These are phyloP conservation scores for Peromyscus maniculatus DNA, from an alignment of 2,113 vertebrate species.

Conservation along the genomic window DNA sequence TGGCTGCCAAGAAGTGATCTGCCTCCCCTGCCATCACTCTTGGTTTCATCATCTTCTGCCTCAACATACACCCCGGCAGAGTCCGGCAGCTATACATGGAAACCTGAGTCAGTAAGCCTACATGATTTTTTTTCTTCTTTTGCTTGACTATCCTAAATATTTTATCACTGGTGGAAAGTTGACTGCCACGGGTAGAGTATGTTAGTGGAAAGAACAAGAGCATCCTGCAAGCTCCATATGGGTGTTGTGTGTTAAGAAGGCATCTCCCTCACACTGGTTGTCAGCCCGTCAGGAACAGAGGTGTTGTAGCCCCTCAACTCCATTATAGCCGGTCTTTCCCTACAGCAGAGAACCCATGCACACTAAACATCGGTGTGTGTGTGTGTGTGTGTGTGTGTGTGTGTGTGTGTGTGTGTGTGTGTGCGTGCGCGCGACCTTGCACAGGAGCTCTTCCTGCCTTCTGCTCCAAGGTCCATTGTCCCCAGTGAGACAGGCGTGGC, in stretches of 20 bases:
- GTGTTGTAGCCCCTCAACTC: neutral
- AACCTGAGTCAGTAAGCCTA: neutral
- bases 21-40: neutral
- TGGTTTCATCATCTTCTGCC: too few species aligned
- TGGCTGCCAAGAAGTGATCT: neutral
- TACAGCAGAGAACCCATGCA: neutral
- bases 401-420: neutral
- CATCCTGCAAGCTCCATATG: accelerated
- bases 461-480: neutral
- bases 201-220: neutral
- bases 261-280: neutral
- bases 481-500: neutral
- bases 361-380: neutral
- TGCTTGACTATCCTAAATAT: neutral
- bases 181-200: neutral
- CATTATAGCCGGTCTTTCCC: neutral
- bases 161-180: neutral
- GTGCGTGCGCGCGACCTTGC: neutral
- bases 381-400: neutral
- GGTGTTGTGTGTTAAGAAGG: neutral
- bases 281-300: neutral
- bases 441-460: neutral
- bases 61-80: neutral
- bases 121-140: neutral
- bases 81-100: neutral